Conservation (phyloP, 2,888 invertebrate species). For the Deilephila porcellus region DNA sequence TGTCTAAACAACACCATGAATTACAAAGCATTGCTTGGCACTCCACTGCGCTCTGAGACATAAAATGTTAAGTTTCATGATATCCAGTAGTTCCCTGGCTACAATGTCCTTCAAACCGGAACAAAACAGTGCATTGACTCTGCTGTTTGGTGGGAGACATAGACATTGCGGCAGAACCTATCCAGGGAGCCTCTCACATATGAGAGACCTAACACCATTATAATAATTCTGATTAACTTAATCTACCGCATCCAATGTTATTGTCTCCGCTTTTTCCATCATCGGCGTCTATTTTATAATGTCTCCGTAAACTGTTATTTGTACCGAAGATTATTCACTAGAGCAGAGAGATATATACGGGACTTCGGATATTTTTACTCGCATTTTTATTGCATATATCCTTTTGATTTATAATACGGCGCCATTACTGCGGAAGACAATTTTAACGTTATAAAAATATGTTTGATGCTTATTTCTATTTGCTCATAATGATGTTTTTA, state of each 20-base stretch:
- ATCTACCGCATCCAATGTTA: conserved; percentile 12
- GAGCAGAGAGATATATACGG: conserved; percentile 36
- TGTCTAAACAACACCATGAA: too few relatives aligned
- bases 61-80: too few relatives aligned
- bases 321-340: conserved; percentile 47
- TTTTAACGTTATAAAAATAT: background rate
- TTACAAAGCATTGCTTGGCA: too few relatives aligned
- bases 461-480: background rate
- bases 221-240: background rate
- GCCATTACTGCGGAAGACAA: background rate
- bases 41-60: too few relatives aligned
- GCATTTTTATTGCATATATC: conserved; percentile 5
- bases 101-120: too few relatives aligned
- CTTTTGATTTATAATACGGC: background rate
- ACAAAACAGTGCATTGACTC: too few relatives aligned
- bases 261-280: background rate
- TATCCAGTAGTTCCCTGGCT: too few relatives aligned
- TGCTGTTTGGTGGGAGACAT: too few relatives aligned
- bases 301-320: conserved; percentile 27
- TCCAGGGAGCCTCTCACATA: too few relatives aligned
- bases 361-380: background rate
- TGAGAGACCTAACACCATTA: too few relatives aligned
- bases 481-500: too few relatives aligned
- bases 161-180: too few relatives aligned
- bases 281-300: background rate